These are phyloP conservation scores for Sceloporus undulatus DNA, from an alignment of 2,113 vertebrate genomes.

Conservation along the genomic window DNA sequence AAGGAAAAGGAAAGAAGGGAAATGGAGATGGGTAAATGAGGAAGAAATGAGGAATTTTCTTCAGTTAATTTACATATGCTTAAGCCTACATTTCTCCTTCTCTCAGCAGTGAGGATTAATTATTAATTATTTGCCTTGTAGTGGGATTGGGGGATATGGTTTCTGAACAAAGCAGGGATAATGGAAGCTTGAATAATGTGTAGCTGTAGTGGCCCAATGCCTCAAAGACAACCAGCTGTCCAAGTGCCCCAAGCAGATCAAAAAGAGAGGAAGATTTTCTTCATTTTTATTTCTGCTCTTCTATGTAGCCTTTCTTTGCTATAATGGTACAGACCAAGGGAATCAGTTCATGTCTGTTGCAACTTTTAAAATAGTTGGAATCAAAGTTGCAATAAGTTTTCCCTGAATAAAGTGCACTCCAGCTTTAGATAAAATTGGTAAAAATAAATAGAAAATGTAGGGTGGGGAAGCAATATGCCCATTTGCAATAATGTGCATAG, in stretches of 20 bases:
- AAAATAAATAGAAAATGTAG: neutral
- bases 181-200: neutral
- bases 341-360: neutral
- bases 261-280: neutral
- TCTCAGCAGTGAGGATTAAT: neutral
- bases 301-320: neutral
- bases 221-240: neutral
- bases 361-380: neutral
- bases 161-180: neutral
- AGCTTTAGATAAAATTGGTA: neutral
- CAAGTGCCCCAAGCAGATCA: neutral
- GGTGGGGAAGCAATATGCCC: neutral
- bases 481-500: neutral
- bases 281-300: neutral
- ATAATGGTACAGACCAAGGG: neutral
- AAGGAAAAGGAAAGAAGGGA: neutral
- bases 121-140: neutral
- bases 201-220: neutral
- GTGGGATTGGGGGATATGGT: too few species aligned
- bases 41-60: neutral
- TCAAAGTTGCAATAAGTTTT: neutral
- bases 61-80: neutral
- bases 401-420: neutral
- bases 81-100: too few species aligned
- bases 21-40: neutral